These are phyloP conservation scores for Chironex yamaguchii DNA, from an alignment of 30 jellyfish, hydroid and myxozoan species.

Conservation along the genomic window DNA sequence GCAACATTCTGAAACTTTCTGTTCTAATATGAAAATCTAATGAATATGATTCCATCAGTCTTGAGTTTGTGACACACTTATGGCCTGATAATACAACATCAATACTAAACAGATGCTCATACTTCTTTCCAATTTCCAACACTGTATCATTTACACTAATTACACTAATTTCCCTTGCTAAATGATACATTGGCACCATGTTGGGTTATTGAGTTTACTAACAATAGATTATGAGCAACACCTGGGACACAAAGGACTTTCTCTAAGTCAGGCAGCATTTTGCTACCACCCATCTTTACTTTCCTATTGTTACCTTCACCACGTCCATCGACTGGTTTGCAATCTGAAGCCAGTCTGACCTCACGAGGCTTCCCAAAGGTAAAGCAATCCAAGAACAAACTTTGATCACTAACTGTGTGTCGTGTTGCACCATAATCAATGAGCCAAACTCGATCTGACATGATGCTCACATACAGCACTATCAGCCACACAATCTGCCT, in stretches of 20 bases:
- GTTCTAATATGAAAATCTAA: background rate
- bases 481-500: constrained; percentile 17
- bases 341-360: background rate
- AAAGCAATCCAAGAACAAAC: background rate
- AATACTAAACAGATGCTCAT: constrained; percentile 11
- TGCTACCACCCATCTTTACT: background rate
- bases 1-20: constrained; percentile 36
- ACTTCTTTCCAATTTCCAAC: constrained; percentile 31
- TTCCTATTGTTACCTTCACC: background rate
- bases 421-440: background rate
- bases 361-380: background rate
- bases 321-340: background rate
- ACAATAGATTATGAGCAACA: background rate
- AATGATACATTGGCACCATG: constrained; percentile 1
- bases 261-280: background rate
- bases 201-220: background rate
- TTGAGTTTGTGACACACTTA: constrained; percentile 29
- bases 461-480: background rate
- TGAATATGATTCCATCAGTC: constrained; percentile 3
- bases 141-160: constrained; percentile 12
- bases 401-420: background rate
- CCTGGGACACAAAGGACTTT: background rate
- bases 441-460: background rate
- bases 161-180: constrained; percentile 1
- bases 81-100: constrained; percentile 14